Conservation (phyloP, 92 coral and sea anemone genomes). For the Bergia puertoricense region DNA sequence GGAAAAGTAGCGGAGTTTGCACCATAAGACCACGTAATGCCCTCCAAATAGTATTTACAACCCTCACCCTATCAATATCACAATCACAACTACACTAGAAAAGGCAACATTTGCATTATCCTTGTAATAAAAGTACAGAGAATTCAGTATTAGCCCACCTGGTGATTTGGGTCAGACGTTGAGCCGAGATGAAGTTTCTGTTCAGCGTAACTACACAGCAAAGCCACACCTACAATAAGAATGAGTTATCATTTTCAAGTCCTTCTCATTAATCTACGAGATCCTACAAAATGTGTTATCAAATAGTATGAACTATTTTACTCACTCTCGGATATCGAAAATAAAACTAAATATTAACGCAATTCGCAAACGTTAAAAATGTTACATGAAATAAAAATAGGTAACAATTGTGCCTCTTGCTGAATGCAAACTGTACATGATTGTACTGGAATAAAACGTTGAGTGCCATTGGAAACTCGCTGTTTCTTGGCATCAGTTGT, state of each 20-base stretch:
- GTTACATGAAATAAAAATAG: too few species aligned
- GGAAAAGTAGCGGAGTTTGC: too few species aligned
- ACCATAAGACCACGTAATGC: too few species aligned
- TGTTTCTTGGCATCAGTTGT: too few species aligned
- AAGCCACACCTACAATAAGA: conserved; percentile 21
- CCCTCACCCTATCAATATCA: background rate
- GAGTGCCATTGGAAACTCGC: too few species aligned
- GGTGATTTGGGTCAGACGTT: conserved; percentile 42
- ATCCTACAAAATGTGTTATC: background rate
- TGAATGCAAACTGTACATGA: too few species aligned
- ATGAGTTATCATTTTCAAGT: background rate
- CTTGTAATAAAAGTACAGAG: background rate
- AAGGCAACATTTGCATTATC: background rate
- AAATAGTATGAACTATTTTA: background rate
- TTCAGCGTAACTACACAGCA: conserved; percentile 38
- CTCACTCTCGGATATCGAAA: background rate
- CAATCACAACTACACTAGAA: background rate
- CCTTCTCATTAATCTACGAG: background rate
- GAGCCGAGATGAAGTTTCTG: conserved; percentile 32
- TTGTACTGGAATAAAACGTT: too few species aligned
- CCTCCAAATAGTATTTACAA: too few species aligned
- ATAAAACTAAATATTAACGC: too few species aligned
- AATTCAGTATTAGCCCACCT: background rate
- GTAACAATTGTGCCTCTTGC: too few species aligned
- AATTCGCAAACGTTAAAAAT: too few species aligned